Percentiles rank a stretch among this genome's conserved stretches.
phyloP scores from a whole-genome alignment of 1,140 invertebrate genomes.

The Scaptodrosophila lebanonensis region DNA sequence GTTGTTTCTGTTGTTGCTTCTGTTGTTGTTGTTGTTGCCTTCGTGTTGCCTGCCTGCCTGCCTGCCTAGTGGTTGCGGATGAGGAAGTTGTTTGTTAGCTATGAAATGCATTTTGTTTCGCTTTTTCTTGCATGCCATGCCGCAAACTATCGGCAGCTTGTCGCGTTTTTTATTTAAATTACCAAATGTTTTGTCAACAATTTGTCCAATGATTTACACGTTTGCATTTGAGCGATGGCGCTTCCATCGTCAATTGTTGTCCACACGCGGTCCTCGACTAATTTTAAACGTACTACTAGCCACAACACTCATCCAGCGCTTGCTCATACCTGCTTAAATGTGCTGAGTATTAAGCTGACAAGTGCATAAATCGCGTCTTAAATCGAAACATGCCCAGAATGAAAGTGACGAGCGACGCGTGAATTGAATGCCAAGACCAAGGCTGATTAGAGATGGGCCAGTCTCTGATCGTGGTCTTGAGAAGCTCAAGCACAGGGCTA shows the following conservation, averaged over 20 bases:
- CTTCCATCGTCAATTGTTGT: slow-evolving; percentile 8
- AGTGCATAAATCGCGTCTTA: slow-evolving; percentile 69
- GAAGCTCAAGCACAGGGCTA: too few species aligned
- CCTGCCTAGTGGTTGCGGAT: slow-evolving; percentile 32
- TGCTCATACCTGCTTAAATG: not conserved
- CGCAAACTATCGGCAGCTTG: slow-evolving; percentile 56
- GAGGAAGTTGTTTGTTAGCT: slow-evolving; percentile 53
- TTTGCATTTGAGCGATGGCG: slow-evolving; percentile 34
- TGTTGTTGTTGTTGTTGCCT: slow-evolving; percentile 22
- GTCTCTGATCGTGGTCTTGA: too few species aligned
- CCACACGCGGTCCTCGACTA: too few species aligned
- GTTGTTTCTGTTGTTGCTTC: slow-evolving; percentile 26
- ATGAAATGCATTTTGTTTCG: not conserved
- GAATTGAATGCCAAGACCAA: too few species aligned
- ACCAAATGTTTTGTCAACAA: slow-evolving; percentile 75
- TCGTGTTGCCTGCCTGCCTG: slow-evolving; percentile 9
- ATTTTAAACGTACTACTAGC: too few species aligned
- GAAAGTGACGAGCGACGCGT: slow-evolving; percentile 50
- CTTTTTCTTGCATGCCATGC: slow-evolving; percentile 44
- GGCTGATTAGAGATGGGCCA: too few species aligned
- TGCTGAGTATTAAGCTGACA: slow-evolving; percentile 68
- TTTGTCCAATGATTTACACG: slow-evolving; percentile 65
- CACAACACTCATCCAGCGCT: too few species aligned
- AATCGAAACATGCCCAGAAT: slow-evolving; percentile 54
- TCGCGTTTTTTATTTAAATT: slow-evolving; percentile 68